phyloP scores from a whole-genome alignment of 2,888 invertebrate species.

The Antheraea yamamai region DNA sequence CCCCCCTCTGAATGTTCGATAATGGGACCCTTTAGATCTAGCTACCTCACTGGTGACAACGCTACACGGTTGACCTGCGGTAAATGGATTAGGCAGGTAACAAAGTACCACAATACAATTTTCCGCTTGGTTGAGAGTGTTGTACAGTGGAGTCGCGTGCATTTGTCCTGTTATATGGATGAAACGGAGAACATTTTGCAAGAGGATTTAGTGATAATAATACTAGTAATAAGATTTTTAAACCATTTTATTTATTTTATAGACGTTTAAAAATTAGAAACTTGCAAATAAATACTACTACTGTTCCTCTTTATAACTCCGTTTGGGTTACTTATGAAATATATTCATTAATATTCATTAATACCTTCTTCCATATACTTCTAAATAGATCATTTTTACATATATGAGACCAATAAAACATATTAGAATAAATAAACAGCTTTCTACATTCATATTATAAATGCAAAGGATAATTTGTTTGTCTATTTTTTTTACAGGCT shows the following conservation, averaged over 20 bases:
- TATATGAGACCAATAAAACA: too few relatives aligned
- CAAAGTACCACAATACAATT: conserved; percentile 33
- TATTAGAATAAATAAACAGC: too few relatives aligned
- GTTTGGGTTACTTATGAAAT: too few relatives aligned
- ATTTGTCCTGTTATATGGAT: neutral
- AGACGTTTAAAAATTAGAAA: neutral
- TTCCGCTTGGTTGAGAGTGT: conserved; percentile 29
- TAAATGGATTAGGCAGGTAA: conserved; percentile 33
- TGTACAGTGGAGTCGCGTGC: conserved; percentile 21
- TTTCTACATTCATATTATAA: too few relatives aligned
- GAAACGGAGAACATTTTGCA: neutral
- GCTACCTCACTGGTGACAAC: conserved; percentile 13
- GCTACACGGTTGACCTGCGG: conserved; percentile 27
- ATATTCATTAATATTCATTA: too few relatives aligned
- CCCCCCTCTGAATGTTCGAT: too few relatives aligned
- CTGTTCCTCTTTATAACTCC: too few relatives aligned
- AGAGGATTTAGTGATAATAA: neutral
- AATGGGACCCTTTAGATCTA: too few relatives aligned
- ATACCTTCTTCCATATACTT: too few relatives aligned
- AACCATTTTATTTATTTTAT: neutral
- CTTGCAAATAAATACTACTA: neutral
- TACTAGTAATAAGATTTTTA: neutral
- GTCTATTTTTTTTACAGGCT: too few relatives aligned
- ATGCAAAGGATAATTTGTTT: too few relatives aligned
- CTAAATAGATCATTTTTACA: too few relatives aligned